Base-by-base conservation (phyloP, 2,888 invertebrate species). In the Agonopterix arenella region DNA sequence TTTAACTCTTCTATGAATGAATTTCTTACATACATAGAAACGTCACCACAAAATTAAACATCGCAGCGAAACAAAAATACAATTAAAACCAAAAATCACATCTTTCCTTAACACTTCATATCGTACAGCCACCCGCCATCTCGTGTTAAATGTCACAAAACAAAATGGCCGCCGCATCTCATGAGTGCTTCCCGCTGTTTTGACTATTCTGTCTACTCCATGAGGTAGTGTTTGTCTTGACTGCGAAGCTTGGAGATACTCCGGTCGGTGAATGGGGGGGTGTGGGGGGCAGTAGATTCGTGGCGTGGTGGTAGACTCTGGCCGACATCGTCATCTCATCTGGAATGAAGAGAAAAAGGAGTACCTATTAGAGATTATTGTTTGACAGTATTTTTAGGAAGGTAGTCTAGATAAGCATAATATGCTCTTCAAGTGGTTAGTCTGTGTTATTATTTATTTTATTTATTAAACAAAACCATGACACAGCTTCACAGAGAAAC, bases 231-330 rank as follows among this genome's bases (percentile, higher is more conserved):
- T 63, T 59, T 13, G 60, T 55, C 1, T 64, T 49, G n/a, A 56
- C 48, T 8, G 68, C 68, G 56, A 76, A 82, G 0, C 53, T 49
- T 0, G 81, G 73, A 0, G 73, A 66, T 1, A 69, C 46, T 1
- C 76, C 80, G 0, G 77, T 80, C 0, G 80, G 86, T 0, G 83
- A 77, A 5, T 55, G 61, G 0, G 82, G 84, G 0, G 78, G 84
- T 0, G 78, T 71, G 0, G 73, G 66, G 0, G 88, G 89, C 70
- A 84, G 63, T 11, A 86, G 70, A 51, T 89, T 89, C 0, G 88
- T 85, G 0, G 89, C 88, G n/a, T 74, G 85, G 1, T 86, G 86
- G 70, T 80, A 89, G 3, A 88, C 81, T 38, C 59, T 74, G 0
- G 89, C 89, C 5, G 80, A 76, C 73, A 83, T 74, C 8, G 71